A percentile compares a stretch with the other conserved stretches of the same genome.
phyloP scores from a whole-genome alignment of 1,140 invertebrate species.

The Nixonia krombeini region DNA sequence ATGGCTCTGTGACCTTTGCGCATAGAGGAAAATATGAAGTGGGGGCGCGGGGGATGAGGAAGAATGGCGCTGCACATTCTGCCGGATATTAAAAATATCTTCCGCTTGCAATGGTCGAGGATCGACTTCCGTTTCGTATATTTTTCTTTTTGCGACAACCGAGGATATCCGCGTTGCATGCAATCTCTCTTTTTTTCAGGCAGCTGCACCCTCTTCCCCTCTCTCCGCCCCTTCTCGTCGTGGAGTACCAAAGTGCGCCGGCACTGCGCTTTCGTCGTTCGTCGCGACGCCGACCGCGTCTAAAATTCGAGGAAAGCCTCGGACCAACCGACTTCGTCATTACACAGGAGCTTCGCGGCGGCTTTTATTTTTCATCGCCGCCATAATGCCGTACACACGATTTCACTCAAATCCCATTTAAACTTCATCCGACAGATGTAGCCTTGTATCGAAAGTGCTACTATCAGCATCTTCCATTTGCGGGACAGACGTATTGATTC shows the following conservation, averaged over 20 bases:
- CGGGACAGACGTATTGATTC: conserved; percentile 39
- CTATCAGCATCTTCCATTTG: conserved; percentile 44
- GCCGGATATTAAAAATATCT: conserved; percentile 66
- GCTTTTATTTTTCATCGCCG: conserved; percentile 20
- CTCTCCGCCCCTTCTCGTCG: no score
- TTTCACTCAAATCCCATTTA: conserved; percentile 41
- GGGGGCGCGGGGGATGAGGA: conserved; percentile 1
- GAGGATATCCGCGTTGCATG: conserved; percentile 3
- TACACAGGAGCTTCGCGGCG: no score
- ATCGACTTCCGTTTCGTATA: conserved; percentile 53
- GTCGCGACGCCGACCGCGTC: no score
- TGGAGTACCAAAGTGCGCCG: no score
- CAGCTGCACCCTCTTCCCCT: no score
- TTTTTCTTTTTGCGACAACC: conserved; percentile 28
- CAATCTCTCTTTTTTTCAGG: background rate
- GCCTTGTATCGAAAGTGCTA: conserved; percentile 40
- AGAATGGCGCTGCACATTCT: conserved; percentile 18
- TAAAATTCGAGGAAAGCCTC: conserved; percentile 2
- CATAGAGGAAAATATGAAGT: conserved; percentile 21
- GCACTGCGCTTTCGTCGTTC: no score
- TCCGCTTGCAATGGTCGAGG: conserved; percentile 40
- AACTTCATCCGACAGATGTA: conserved; percentile 41
- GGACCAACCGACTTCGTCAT: no score
- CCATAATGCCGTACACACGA: conserved; percentile 33
- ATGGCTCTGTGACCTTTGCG: conserved; percentile 17